Conservation (phyloP, 64 coral and sea anemone genomes). For the Pachyseris speciosa region DNA sequence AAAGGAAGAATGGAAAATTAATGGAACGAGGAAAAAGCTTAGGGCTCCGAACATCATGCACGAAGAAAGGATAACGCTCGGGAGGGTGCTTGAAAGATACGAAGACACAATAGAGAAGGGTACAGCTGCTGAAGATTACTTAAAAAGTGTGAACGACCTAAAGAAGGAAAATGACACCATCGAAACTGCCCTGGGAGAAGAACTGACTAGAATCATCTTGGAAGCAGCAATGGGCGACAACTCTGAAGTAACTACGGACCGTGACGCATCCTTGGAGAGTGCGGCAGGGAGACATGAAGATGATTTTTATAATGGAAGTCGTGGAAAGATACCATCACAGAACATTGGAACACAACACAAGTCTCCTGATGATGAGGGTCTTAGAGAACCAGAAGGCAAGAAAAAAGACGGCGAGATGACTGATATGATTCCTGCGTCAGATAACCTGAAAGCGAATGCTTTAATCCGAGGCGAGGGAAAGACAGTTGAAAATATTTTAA, state of each 20-base stretch:
- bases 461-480: background rate
- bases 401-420: no score
- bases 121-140: background rate
- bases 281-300: background rate
- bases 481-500: background rate
- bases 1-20: no score
- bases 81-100: conserved; percentile 10
- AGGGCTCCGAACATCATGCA: conserved; percentile 3
- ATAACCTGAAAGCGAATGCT: background rate
- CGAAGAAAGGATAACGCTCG: background rate
- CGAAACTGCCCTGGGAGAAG: conserved; percentile 38
- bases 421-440: no score
- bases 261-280: background rate
- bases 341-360: background rate
- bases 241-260: background rate
- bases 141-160: background rate
- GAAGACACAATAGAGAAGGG: background rate
- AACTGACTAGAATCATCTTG: background rate
- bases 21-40: background rate
- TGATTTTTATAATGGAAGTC: background rate
- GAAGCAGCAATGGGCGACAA: background rate
- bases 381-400: no score
- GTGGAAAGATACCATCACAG: no score
- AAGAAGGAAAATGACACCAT: conserved; percentile 54
- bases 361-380: no score